These are phyloP conservation scores for Ptychochromis oligacanthus DNA, from an alignment of 2,113 vertebrate genomes.

Conservation along the genomic window DNA sequence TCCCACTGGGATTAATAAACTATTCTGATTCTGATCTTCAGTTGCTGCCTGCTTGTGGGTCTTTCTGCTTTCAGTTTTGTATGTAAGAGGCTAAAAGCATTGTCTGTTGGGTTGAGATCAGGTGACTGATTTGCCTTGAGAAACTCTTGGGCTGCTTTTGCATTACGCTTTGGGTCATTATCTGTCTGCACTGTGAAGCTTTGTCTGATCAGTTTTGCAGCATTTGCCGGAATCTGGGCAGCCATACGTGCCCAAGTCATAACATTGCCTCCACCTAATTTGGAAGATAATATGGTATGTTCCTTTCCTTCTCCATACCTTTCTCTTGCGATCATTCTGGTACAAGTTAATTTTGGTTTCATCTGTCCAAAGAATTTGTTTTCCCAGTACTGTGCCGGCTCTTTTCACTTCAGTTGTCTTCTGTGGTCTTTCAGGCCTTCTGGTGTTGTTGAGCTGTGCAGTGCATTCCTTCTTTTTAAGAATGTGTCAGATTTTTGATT, in stretches of 20 bases:
- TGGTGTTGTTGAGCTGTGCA: neutral
- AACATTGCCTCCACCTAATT: no score
- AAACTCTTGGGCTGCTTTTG: neutral
- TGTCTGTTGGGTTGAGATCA: neutral
- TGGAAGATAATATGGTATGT: no score
- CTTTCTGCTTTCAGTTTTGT: neutral
- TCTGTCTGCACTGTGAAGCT: neutral
- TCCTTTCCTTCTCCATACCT: no score
- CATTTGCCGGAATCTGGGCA: neutral
- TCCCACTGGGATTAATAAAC: no score
- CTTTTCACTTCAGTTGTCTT: neutral
- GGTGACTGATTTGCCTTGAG: neutral
- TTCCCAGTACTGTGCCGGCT: no score
- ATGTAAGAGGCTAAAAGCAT: no score
- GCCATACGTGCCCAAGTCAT: no score
- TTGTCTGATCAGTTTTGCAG: neutral
- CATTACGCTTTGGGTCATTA: neutral
- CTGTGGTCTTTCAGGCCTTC: fast-evolving
- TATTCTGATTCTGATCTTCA: no score
- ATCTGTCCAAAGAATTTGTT: no score
- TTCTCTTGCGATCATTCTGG: no score
- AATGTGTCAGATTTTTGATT: neutral
- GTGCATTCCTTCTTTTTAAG: neutral
- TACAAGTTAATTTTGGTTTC: no score
- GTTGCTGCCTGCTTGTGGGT: fast-evolving